These are phyloP conservation scores for Callosobruchus maculatus DNA, from an alignment of 2,888 invertebrate species.

Conservation along the genomic window DNA sequence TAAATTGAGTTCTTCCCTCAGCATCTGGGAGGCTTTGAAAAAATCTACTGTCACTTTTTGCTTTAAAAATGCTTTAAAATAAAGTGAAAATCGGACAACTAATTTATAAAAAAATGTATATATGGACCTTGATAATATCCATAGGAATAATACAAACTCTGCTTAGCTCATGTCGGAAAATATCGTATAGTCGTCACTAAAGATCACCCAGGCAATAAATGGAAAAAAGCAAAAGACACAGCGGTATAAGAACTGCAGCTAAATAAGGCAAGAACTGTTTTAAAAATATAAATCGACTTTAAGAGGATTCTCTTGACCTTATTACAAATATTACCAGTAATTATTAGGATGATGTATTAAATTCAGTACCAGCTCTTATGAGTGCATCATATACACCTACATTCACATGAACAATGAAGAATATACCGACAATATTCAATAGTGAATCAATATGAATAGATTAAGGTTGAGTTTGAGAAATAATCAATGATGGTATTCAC, in stretches of 20 bases:
- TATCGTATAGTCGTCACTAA: neutral
- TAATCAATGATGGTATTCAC: neutral
- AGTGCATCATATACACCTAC: neutral
- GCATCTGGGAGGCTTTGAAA: too few species aligned
- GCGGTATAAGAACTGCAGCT: neutral
- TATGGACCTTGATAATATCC: neutral
- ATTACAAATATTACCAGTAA: constrained; percentile 28
- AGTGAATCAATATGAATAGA: constrained; percentile 12
- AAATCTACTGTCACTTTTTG: too few species aligned
- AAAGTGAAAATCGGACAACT: too few species aligned
- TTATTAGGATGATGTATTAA: constrained; percentile 17
- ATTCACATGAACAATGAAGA: neutral
- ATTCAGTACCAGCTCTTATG: neutral
- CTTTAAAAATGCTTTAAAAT: too few species aligned
- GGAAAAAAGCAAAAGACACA: constrained; percentile 3
- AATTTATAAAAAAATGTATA: too few species aligned
- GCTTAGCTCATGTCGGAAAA: neutral
- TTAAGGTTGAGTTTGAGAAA: neutral
- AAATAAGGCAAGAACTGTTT: constrained; percentile 8
- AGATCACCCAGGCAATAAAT: neutral
- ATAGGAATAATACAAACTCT: neutral
- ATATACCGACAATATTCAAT: constrained; percentile 7
- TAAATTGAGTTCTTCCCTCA: too few species aligned
- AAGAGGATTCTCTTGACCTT: constrained; percentile 33
- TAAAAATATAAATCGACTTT: constrained; percentile 18